Evolutionary conservation across 2,113 vertebrate genomes (phyloP).

Genomic region (Cyanoliseus patagonus): DNA sequence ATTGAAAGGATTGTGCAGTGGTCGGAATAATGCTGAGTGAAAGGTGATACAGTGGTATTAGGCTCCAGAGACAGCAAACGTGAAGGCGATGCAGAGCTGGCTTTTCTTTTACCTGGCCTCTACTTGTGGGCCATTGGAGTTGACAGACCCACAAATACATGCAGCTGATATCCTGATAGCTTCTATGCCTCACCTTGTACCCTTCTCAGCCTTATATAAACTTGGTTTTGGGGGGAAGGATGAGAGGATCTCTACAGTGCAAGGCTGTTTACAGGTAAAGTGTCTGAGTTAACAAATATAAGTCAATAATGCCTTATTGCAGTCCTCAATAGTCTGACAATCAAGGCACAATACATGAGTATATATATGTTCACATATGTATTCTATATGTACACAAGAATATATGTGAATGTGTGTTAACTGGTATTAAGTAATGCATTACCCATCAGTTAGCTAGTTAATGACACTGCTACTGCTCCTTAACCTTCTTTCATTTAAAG

Average conservation of each 20-base stretch:
- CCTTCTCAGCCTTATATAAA: neutral
- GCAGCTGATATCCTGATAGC: neutral
- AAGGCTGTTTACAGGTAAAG: neutral
- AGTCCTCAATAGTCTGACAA: neutral
- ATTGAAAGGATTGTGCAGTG: neutral
- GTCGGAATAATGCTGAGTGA: neutral
- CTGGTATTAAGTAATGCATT: neutral
- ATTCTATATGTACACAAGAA: neutral
- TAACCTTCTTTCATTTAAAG: neutral
- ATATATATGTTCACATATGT: neutral
- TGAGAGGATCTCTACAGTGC: neutral
- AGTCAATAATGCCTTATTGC: neutral
- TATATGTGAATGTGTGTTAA: neutral
- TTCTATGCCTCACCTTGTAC: neutral
- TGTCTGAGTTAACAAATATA: neutral
- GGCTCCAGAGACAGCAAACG: neutral
- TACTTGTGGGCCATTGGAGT: neutral
- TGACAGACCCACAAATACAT: neutral
- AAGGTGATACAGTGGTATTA: neutral
- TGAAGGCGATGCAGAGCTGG: neutral
- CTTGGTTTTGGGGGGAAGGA: fast-evolving
- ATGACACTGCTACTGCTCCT: neutral
- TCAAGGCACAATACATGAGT: neutral
- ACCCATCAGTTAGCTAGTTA: neutral
- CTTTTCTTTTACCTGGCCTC: neutral